phyloP scores from a whole-genome alignment of 2,888 invertebrate genomes.

The Ophion costatus region DNA sequence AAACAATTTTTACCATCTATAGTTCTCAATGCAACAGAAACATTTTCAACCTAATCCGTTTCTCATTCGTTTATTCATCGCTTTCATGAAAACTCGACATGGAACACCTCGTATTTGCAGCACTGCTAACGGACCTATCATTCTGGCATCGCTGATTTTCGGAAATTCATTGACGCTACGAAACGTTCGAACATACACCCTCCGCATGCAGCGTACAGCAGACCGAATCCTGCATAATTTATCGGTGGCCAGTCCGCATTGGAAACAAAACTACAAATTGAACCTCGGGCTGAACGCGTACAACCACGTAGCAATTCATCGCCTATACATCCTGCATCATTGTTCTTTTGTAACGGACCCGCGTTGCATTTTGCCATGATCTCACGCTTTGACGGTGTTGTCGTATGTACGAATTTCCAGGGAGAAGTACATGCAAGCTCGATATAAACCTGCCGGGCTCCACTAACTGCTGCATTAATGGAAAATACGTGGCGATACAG shows the following conservation, averaged over 20 bases:
- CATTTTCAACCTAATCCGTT: neutral
- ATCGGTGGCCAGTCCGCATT: constrained; percentile 53
- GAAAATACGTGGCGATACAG: neutral
- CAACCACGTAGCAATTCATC: constrained; percentile 17
- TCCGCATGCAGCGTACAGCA: constrained; percentile 17
- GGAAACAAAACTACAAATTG: constrained; percentile 61
- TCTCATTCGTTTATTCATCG: neutral
- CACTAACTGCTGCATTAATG: neutral
- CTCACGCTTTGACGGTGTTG: constrained; percentile 37
- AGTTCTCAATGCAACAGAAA: neutral
- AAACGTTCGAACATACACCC: constrained; percentile 21
- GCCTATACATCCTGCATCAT: constrained; percentile 8
- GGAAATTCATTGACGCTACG: constrained; percentile 57
- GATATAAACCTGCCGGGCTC: neutral
- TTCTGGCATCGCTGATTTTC: constrained; percentile 60
- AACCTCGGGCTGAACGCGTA: constrained; percentile 38
- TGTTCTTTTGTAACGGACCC: constrained; percentile 31
- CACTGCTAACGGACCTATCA: constrained; percentile 31
- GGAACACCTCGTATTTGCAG: neutral
- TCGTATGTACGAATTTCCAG: neutral
- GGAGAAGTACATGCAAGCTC: constrained; percentile 13
- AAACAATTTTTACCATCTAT: neutral
- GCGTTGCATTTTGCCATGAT: constrained; percentile 15
- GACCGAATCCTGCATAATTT: constrained; percentile 61
- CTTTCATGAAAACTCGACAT: neutral